Evolutionary conservation across 2,888 invertebrate species (phyloP).

Genomic region (Cheilosia urbana): DNA sequence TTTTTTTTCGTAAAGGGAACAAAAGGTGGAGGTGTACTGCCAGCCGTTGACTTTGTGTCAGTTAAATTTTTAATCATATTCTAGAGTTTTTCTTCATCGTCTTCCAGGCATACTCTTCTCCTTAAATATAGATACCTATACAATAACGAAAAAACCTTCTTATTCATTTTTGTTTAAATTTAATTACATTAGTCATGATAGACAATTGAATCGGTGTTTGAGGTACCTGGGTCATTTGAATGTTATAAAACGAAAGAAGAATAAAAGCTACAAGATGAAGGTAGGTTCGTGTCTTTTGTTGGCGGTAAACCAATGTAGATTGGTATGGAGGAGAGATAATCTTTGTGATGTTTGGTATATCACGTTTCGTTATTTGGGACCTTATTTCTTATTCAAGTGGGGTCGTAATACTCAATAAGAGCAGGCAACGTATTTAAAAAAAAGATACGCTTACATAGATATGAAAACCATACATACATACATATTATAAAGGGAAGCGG

Average conservation of each 20-base stretch:
- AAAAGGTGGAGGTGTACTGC: slow-evolving; percentile 74
- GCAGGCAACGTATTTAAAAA: slow-evolving; percentile 5
- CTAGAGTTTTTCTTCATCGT: slow-evolving; percentile 39
- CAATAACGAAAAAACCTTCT: slow-evolving; percentile 6
- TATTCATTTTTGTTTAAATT: slow-evolving; percentile 54
- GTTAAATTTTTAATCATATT: slow-evolving; percentile 74
- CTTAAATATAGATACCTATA: slow-evolving; percentile 38
- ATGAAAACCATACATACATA: slow-evolving; percentile 17
- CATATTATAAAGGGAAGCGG: slow-evolving; percentile 14
- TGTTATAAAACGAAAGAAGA: slow-evolving; percentile 39
- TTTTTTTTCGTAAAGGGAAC: slow-evolving; percentile 43
- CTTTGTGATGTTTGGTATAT: slow-evolving; percentile 73
- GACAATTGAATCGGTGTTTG: slow-evolving; percentile 66
- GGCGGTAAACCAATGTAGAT: slow-evolving; percentile 54
- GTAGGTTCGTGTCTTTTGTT: slow-evolving; percentile 63
- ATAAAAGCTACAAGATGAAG: slow-evolving; percentile 65
- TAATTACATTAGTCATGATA: slow-evolving; percentile 74
- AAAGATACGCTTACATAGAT: not conserved
- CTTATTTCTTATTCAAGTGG: slow-evolving; percentile 58
- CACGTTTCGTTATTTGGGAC: slow-evolving; percentile 75
- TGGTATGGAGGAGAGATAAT: slow-evolving; percentile 70
- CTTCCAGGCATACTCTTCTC: not conserved
- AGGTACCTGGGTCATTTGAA: slow-evolving; percentile 73
- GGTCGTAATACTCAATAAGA: slow-evolving; percentile 52
- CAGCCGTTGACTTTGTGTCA: slow-evolving; percentile 73